Evolutionary conservation across 2,113 vertebrate species (phyloP).

Genomic region (Calidris pugnax): DNA sequence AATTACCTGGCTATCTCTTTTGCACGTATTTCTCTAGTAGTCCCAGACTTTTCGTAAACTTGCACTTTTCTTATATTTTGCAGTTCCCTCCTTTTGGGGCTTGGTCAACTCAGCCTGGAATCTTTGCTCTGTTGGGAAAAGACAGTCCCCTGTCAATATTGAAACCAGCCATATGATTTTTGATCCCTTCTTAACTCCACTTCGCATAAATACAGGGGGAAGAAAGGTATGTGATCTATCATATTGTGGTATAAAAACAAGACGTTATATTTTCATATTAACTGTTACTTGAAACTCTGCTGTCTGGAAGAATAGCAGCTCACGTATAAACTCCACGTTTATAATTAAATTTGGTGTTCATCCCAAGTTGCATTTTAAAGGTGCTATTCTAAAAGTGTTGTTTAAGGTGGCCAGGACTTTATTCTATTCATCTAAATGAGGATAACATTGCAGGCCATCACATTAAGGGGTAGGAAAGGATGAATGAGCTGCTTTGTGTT

Average conservation of each 20-base stretch:
- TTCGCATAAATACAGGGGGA: conserved; percentile 94
- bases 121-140: conserved; percentile 96
- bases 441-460: background rate
- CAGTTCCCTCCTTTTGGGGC: conserved; percentile 99
- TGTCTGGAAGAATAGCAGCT: background rate
- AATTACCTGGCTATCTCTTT: background rate
- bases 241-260: background rate
- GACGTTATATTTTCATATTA: background rate
- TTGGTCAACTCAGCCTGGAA: conserved; percentile 99
- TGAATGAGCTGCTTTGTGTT: background rate
- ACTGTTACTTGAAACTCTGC: background rate
- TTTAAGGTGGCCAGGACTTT: background rate
- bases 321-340: background rate
- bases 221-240: conserved; percentile 85
- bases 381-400: background rate
- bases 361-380: background rate
- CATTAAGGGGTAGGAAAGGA: background rate
- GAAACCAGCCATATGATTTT: conserved; percentile 99
- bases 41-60: background rate
- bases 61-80: conserved; percentile 25
- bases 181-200: conserved; percentile 93
- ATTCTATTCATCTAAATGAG: background rate
- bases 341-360: background rate
- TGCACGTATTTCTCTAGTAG: background rate
- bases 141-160: conserved; percentile 97